Conservation (phyloP, 23 tunicate genomes). For the Botrylloides violaceus region DNA sequence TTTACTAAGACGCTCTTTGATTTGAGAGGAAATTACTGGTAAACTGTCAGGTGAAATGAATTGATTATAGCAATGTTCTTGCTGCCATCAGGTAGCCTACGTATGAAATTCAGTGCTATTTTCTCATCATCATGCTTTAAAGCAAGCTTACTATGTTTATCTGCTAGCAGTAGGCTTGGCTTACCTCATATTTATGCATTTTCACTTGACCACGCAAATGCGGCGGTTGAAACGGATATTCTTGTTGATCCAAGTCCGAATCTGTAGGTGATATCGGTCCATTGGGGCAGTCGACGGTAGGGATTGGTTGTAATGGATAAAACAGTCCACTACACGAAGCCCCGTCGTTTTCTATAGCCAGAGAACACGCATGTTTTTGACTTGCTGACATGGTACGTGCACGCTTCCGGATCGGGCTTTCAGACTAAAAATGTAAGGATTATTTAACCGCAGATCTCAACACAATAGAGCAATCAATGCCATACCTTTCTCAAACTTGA, state of each 20-base stretch:
- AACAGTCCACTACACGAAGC: conserved; percentile 18
- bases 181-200: conserved; percentile 21
- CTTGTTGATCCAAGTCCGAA: conserved; percentile 16
- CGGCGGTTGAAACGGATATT: conserved; percentile 3
- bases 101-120: no score
- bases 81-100: no score
- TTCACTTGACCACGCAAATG: conserved; percentile 6
- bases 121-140: no score
- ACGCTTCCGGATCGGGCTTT: conserved; percentile 24
- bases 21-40: no score
- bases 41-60: no score
- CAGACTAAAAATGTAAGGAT: conserved; percentile 4
- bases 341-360: conserved; percentile 7
- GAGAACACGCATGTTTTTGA: not conserved
- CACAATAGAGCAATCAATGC: not conserved
- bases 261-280: conserved; percentile 3
- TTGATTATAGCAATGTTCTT: no score
- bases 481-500: not conserved
- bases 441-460: not conserved
- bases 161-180: no score
- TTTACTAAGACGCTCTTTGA: no score
- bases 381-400: conserved; percentile 12
- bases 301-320: not conserved
- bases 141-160: no score
- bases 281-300: not conserved